These are phyloP conservation scores for Dromiciops gliroides DNA, from an alignment of 2,113 vertebrate species.

Conservation along the genomic window DNA sequence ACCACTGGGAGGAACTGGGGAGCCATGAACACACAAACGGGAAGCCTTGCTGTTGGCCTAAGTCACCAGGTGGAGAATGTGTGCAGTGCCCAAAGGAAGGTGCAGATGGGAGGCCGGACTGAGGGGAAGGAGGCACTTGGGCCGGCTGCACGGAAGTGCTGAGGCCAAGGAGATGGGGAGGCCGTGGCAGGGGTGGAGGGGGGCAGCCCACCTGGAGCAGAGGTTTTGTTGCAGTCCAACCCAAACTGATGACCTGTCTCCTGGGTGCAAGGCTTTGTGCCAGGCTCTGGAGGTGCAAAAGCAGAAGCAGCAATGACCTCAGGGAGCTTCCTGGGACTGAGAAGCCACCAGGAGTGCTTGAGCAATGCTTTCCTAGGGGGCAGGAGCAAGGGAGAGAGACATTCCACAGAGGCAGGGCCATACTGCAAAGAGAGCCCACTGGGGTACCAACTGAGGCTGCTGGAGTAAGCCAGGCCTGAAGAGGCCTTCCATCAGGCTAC, in stretches of 20 bases:
- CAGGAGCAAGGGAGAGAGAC: neutral
- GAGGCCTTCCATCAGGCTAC: neutral
- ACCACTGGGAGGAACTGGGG: neutral
- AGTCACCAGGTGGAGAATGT: neutral
- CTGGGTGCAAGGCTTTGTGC: neutral
- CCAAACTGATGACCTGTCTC: neutral
- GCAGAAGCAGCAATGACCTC: too few species aligned
- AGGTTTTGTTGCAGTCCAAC: neutral
- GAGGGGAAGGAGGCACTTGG: too few species aligned
- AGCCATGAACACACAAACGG: neutral
- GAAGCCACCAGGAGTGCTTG: too few species aligned
- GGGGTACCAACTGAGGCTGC: too few species aligned
- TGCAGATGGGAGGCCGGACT: neutral
- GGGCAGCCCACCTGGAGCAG: neutral
- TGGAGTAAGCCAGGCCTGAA: neutral
- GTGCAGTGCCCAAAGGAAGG: neutral
- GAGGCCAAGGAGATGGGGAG: neutral
- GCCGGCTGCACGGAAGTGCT: neutral
- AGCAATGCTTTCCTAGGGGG: neutral
- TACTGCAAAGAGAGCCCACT: neutral
- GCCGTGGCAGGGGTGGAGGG: too few species aligned
- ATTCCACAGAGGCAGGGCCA: neutral
- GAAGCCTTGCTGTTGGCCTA: neutral
- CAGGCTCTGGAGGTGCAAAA: neutral
- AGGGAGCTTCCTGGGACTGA: too few species aligned